Evolutionary conservation across 2,888 invertebrate species (phyloP), one percentile per base, ranked within the genome.

Genomic region (Mimumesa dahlbomi): DNA sequence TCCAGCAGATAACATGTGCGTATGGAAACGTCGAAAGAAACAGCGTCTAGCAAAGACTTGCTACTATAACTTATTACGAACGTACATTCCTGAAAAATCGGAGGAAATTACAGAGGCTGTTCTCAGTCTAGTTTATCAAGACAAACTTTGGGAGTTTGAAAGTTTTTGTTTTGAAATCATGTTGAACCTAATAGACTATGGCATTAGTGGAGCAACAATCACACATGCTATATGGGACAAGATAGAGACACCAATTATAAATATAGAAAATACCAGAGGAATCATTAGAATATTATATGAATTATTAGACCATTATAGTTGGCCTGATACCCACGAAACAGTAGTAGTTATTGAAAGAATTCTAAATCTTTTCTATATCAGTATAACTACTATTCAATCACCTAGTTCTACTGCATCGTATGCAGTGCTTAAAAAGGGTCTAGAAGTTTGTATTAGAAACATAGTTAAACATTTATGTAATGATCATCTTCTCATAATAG

Each of bases 391-490:
- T n/a, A 14, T 4, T 1, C 50, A 57, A 13, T 72, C 75, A 49
- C 29, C 83, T 48, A 76, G 82, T 1, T 80, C 79, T 19, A 52
- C 80, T 3, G 73, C 78, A 3, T 80, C 82, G 0, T 91, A 90
- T 53, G 82, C 77, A 1, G 87, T 88, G 38, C 77, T 93, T 56
- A 89, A 88, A 34, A 91, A 90, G 73, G 91, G 92, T 1, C 89
- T 93, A 5, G 92, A 92, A 79, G 90, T 92, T 0, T 93, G 92
- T 72, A 79, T 93, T 1, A 89, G 91, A 25, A 89, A 91, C 16
- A 90, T 91, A 9, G 90, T 92, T 13, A 89, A 90, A 48, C 90
- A 91, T 71, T 89, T 91, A 11, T 80, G 88, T 2, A 91, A 91
- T 53, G 77, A 86, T 2, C 89, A 92, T 75, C 84, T 92, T 11